A percentile compares a stretch with the other conserved stretches of the same genome.
Conservation (phyloP, 2,888 invertebrate species). For the Linnaemya vulpina region DNA sequence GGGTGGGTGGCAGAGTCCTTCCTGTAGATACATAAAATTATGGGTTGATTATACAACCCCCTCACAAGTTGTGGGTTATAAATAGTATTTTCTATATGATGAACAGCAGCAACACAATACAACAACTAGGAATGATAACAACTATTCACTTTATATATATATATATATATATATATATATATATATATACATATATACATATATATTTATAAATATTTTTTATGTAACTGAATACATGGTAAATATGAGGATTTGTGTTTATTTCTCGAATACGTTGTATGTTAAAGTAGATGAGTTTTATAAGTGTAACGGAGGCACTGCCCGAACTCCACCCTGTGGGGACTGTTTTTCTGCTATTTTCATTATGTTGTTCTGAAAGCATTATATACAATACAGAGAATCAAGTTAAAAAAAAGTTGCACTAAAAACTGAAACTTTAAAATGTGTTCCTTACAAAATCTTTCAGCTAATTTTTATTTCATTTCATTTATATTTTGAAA, state of each 20-base stretch:
- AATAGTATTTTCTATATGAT: conserved; percentile 45
- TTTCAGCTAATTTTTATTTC: neutral
- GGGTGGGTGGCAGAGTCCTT: conserved; percentile 64
- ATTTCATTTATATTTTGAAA: neutral
- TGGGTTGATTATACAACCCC: conserved; percentile 40
- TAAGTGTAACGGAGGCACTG: conserved; percentile 57
- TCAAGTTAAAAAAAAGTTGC: neutral
- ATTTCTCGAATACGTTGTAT: neutral
- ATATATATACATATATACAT: neutral
- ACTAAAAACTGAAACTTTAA: conserved; percentile 16
- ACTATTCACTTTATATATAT: conserved; percentile 29
- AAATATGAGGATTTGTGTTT: conserved; percentile 3
- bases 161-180: neutral
- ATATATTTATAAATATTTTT: neutral
- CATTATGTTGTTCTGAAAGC: neutral
- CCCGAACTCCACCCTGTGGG: conserved; percentile 58
- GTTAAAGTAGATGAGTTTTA: conserved; percentile 55
- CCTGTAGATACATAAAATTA: neutral
- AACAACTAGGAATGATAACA: conserved; percentile 51
- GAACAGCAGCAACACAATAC: conserved; percentile 15
- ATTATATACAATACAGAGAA: conserved; percentile 28
- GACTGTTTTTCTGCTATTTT: conserved; percentile 20
- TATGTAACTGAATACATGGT: too few relatives aligned
- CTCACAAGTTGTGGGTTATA: conserved; percentile 41
- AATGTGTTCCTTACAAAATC: neutral